Base-by-base conservation (phyloP, 2,113 vertebrate genomes). In the Rhinogobius similis region DNA sequence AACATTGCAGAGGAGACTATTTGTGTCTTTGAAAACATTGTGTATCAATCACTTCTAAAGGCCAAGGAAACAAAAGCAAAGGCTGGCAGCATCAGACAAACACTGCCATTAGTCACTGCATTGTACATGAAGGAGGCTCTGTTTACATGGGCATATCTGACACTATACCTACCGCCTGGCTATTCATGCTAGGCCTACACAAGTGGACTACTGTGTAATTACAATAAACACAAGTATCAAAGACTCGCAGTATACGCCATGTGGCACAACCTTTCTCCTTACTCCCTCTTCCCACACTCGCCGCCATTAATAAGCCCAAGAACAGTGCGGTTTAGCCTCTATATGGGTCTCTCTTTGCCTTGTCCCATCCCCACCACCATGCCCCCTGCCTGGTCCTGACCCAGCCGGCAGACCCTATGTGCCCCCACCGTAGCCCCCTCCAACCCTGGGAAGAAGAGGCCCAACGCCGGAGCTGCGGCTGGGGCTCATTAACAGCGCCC, bases 401-500 rank as follows among this genome's bases (percentile, higher is more conserved):
- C 90, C 79, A 78, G 76, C 81, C 87, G 75, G 70, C 78, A 82
- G 75, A 84, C 75, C 86, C 77, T 72, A 69, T 55, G 77, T 67
- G 73, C 83, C 72, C 85, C 75, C 81, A 75, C 77, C 14, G 69
- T 65, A 41, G 70, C 69, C 85, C 78, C 86, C 65, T 20, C 79
- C 14, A 86, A 76, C 78, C 79, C 82, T 87, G 85, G 70, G 89
- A 93, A 88, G 83, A 93, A 91, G 92, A 93, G 92, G 92, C 90
- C 90, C 84, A 36, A 61, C 36, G 87, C 86, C 73, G 81, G 87
- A 90, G 87, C 82, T 90, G 73, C 20, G 87, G 87, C 81, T 89
- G 90, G 73, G 81, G 78, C 93, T 96, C 95, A 96, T 96, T 96
- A 96, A 91, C 84, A 73, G 92, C 73, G 88, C 86, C 88, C 94